These are phyloP conservation scores for Habropoda laboriosa DNA, from an alignment of 1,140 invertebrate genomes.

Conservation along the genomic window DNA sequence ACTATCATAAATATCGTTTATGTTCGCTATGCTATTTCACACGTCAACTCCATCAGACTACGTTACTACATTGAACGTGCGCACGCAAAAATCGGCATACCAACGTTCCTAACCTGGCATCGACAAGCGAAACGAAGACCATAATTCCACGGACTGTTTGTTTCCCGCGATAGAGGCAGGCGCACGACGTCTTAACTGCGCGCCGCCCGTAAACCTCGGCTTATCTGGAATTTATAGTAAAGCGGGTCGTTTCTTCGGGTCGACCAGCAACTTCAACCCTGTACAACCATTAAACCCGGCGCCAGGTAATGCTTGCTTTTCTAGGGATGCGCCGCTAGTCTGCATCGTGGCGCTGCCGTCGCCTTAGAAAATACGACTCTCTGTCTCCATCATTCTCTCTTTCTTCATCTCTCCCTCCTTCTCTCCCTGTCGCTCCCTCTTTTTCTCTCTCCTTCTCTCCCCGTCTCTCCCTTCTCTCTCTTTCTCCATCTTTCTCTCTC, in stretches of 20 bases:
- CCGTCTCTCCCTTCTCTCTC: background rate
- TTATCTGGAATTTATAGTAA: slow-evolving; percentile 74
- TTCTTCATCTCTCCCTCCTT: background rate
- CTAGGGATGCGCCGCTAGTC: slow-evolving; percentile 36
- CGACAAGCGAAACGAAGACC: slow-evolving; percentile 53
- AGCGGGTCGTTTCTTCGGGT: slow-evolving; percentile 68
- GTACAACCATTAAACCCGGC: slow-evolving; percentile 61
- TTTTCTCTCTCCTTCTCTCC: background rate
- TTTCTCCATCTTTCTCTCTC: no score
- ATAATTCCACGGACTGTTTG: slow-evolving; percentile 59
- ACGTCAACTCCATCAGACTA: no score
- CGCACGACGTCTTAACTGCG: slow-evolving; percentile 58
- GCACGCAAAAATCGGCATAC: background rate
- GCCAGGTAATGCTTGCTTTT: slow-evolving; percentile 49
- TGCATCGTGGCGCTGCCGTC: slow-evolving; percentile 1
- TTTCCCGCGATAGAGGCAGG: slow-evolving; percentile 40
- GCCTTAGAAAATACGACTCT: slow-evolving; percentile 33
- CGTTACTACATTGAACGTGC: no score
- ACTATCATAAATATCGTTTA: no score
- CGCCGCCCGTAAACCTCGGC: slow-evolving; percentile 66
- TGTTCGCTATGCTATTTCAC: no score
- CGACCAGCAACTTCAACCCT: slow-evolving; percentile 51
- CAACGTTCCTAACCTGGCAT: slow-evolving; percentile 47
- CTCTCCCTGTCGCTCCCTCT: background rate
- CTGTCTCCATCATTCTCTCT: background rate